Conservation (phyloP, 1,140 invertebrate species). For the Temnothorax longispinosus region DNA sequence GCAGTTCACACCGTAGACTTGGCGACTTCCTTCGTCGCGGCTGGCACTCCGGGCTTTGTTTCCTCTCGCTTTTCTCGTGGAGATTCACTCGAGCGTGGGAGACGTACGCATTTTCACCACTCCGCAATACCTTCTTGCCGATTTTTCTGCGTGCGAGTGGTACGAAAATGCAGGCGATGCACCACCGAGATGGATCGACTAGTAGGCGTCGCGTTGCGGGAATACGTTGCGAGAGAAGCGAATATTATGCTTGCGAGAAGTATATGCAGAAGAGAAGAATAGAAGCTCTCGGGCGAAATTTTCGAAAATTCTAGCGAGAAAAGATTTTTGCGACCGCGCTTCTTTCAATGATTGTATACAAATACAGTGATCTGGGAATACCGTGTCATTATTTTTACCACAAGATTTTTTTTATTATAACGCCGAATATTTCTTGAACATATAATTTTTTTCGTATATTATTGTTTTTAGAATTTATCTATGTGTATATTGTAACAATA, state of each 20-base stretch:
- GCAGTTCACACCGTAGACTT: constrained; percentile 44
- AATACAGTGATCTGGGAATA: not conserved
- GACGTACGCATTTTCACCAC: constrained; percentile 38
- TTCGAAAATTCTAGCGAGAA: constrained; percentile 39
- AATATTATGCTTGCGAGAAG: constrained; percentile 46
- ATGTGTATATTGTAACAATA: not conserved
- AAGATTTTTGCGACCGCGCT: constrained; percentile 1
- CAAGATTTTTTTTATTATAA: not conserved
- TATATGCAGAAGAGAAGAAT: constrained; percentile 33
- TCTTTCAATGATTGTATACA: constrained; percentile 1
- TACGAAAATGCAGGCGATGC: constrained; percentile 38
- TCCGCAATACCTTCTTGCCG: constrained; percentile 14
- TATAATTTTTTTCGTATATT: not conserved
- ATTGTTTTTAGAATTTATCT: not conserved
- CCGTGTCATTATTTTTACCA: not conserved
- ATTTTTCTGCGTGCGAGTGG: constrained; percentile 28
- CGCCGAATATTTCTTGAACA: not conserved
- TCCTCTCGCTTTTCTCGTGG: constrained; percentile 21
- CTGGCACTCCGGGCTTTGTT: constrained; percentile 41
- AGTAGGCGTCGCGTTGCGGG: constrained; percentile 45
- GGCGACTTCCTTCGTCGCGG: constrained; percentile 31
- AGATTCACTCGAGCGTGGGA: constrained; percentile 20
- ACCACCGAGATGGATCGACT: constrained; percentile 46
- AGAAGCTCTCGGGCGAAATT: constrained; percentile 29
- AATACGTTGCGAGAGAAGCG: constrained; percentile 39